Evolutionary conservation across 2,797 vertebrate species (phyloP).

Genomic region (Masticophis lateralis): DNA sequence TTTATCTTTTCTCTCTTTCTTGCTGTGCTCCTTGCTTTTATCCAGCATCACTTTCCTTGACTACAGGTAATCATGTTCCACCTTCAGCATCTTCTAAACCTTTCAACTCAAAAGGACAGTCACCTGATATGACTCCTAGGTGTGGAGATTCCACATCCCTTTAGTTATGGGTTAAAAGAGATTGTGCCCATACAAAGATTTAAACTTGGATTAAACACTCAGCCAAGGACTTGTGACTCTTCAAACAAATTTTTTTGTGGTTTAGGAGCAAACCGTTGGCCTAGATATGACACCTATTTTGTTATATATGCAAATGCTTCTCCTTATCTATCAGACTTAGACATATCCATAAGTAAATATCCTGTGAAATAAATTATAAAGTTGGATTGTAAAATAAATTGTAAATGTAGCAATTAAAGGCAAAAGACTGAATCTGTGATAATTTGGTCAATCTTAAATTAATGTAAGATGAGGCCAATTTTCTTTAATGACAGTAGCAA

Average conservation of each 20-base stretch:
- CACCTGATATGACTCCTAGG: conserved; percentile 9
- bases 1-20: conserved; percentile 25
- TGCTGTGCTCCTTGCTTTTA: conserved; percentile 38
- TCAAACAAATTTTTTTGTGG: neutral
- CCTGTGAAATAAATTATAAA: neutral
- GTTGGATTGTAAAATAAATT: neutral
- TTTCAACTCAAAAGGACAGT: conserved; percentile 17
- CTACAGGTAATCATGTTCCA: conserved; percentile 16
- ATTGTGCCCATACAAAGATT: conserved; percentile 10
- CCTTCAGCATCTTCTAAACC: neutral
- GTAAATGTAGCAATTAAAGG: neutral
- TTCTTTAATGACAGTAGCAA: neutral
- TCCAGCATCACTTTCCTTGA: conserved; percentile 24
- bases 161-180: conserved; percentile 8
- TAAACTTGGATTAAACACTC: neutral
- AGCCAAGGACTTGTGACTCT: neutral
- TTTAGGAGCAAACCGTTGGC: neutral
- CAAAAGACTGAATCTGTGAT: neutral
- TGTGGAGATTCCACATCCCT: neutral
- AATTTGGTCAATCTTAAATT: neutral
- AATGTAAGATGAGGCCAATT: neutral
- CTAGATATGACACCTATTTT: neutral
- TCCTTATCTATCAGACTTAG: neutral
- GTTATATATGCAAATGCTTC: neutral
- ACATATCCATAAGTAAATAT: neutral